Evolutionary conservation across 1,140 invertebrate species (phyloP).

Genomic region (Rhizoglyphus robini): DNA sequence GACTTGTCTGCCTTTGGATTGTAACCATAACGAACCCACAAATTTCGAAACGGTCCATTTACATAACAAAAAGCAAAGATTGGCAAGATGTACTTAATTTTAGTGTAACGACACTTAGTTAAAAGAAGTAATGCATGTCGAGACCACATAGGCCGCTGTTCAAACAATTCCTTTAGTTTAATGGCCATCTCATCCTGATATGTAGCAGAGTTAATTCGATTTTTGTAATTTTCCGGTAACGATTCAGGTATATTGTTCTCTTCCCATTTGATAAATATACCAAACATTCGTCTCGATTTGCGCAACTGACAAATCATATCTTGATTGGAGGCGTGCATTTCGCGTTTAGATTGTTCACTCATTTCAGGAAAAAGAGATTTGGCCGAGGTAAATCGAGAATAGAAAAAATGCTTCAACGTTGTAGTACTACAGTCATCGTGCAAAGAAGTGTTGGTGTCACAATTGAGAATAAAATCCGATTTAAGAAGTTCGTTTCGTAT

Average conservation of each 20-base stretch:
- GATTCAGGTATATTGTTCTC: conserved; percentile 16
- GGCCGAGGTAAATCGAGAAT: neutral
- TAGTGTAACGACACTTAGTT: conserved; percentile 42
- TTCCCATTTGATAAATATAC: conserved; percentile 10
- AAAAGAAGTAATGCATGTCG: conserved; percentile 50
- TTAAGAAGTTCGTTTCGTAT: conserved; percentile 3
- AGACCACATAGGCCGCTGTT: conserved; percentile 69
- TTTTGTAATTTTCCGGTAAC: neutral
- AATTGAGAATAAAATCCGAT: conserved; percentile 14
- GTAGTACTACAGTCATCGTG: neutral
- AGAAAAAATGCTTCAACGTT: conserved; percentile 10
- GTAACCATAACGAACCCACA: conserved; percentile 36
- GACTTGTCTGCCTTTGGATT: conserved; percentile 33
- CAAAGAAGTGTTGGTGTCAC: neutral
- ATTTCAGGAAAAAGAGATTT: neutral
- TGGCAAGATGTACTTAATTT: conserved; percentile 63
- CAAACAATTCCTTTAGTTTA: conserved; percentile 38
- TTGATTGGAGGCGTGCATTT: neutral
- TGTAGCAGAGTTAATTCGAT: neutral
- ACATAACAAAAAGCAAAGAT: conserved; percentile 65
- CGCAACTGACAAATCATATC: conserved; percentile 16
- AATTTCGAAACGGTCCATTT: conserved; percentile 55
- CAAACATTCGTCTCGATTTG: conserved; percentile 13
- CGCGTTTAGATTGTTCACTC: neutral
- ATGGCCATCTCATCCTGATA: neutral